A percentile compares a stretch with the other conserved stretches of the same genome.
phyloP scores from a whole-genome alignment of 2,113 vertebrate genomes.

The Apodemus sylvaticus region DNA sequence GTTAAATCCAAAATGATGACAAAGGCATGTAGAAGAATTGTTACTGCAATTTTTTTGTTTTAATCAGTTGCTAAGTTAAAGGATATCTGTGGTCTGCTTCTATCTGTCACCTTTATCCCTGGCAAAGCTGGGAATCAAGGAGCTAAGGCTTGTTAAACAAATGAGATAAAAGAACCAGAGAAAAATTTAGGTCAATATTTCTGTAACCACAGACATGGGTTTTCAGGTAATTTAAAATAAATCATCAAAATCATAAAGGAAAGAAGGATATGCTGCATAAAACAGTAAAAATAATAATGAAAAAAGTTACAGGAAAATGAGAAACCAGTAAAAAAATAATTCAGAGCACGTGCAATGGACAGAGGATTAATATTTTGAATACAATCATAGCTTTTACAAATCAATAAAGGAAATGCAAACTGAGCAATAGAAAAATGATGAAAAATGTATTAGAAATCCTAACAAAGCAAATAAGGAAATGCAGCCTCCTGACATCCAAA shows the following conservation, averaged over 20 bases:
- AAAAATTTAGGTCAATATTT: slow-evolving; percentile 13
- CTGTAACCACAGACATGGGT: not conserved
- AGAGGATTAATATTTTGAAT: slow-evolving; percentile 40
- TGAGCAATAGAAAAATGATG: slow-evolving; percentile 1
- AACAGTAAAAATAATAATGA: slow-evolving; percentile 7
- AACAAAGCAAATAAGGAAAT: slow-evolving; percentile 50
- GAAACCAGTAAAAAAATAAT: slow-evolving; percentile 15
- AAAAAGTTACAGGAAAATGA: slow-evolving; percentile 18
- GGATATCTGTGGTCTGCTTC: not conserved
- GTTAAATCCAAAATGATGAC: slow-evolving; percentile 1
- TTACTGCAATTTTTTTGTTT: not conserved
- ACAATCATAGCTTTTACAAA: slow-evolving; percentile 33
- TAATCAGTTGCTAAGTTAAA: not conserved
- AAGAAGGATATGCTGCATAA: not conserved
- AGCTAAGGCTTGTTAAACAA: not conserved
- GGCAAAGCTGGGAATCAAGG: not conserved
- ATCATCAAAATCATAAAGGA: slow-evolving; percentile 27
- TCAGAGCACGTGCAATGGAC: not conserved
- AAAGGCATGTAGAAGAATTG: not conserved
- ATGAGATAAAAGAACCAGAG: not conserved
- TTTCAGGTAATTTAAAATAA: slow-evolving; percentile 46
- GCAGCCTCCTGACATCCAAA: not conserved
- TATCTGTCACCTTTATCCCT: not conserved
- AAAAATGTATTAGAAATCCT: slow-evolving; percentile 27
- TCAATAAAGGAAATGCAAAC: slow-evolving; percentile 46